Base-by-base conservation (phyloP, 2,888 invertebrate species). In the Microctonus aethiopoides region DNA sequence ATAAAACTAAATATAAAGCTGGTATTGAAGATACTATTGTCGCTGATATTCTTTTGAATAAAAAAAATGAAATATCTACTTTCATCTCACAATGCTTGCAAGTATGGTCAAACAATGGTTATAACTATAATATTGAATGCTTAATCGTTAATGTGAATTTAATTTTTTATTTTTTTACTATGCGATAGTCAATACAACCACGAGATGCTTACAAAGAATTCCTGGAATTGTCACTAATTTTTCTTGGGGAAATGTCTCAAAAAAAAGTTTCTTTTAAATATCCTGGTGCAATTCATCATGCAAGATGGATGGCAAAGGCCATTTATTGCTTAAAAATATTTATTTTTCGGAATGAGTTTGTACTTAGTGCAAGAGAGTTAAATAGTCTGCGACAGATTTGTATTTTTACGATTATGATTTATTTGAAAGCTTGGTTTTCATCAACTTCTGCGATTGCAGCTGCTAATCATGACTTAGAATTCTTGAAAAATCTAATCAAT, bases 151-250 rank as follows among this genome's bases (percentile, higher is more conserved):
- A 64, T 36, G 7, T 16, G 52, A 52, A 26, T 20, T 52, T 64
- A 26, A 20, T 16, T 64, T n/a, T 46, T 64, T 64, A 39, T 62
- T 39, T 62, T 41, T 64, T n/a, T n/a, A n/a, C n/a, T n/a, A n/a
- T n/a, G n/a, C n/a, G 26, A 10, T 51, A 65, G 65, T 52, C 51
- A 13, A 22, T 2, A 52, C 59, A 59, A 68, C 56, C 68, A 16
- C 26, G 68, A 68, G 68, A 68, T 52, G 64, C 60, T 29, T 65
- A 69, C 36, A 41, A 46, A 36, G 66, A 70, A 29, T 56, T 66
- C 36, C 67, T 75, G 24, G 72, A 73, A 56, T 56, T 75, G 36
- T 68, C 69, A 56, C 54, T 65, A 26, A 32, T 66, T 34, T 70
- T 66, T 36, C 34, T 70, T 9, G 62, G 56, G 36, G 52, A 52